These are phyloP conservation scores for Myathropa florea DNA, from an alignment of 2,888 invertebrate species.

Conservation along the genomic window DNA sequence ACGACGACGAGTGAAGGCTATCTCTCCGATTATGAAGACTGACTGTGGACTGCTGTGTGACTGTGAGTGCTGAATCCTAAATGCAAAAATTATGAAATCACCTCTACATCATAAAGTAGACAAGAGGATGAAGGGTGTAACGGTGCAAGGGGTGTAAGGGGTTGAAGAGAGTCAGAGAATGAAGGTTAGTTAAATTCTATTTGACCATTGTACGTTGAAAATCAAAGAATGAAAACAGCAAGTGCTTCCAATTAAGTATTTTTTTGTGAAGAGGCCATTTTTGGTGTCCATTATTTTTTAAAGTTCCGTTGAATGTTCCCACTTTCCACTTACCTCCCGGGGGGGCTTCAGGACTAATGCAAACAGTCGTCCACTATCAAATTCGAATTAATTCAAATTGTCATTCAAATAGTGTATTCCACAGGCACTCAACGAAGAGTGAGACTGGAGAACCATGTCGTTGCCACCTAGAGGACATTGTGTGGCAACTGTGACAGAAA, in stretches of 20 bases:
- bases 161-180: no score
- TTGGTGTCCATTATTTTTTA: background rate
- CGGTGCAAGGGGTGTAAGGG: no score
- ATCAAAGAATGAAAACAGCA: background rate
- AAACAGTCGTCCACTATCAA: slow-evolving; percentile 15
- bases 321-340: no score
- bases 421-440: background rate
- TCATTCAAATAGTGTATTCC: slow-evolving; percentile 37
- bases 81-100: slow-evolving; percentile 55
- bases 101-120: background rate
- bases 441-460: background rate
- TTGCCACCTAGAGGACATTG: slow-evolving; percentile 3
- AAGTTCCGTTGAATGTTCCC: no score
- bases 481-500: slow-evolving; percentile 21
- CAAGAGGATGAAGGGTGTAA: no score
- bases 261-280: background rate
- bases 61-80: slow-evolving; percentile 4
- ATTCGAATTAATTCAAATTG: slow-evolving; percentile 58
- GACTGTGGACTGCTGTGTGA: background rate
- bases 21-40: background rate
- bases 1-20: slow-evolving; percentile 45
- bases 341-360: background rate
- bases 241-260: slow-evolving; percentile 30
- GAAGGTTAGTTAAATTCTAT: slow-evolving; percentile 58
- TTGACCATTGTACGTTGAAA: slow-evolving; percentile 50